These are phyloP conservation scores for Heliconius erato DNA, from an alignment of 2,888 invertebrate genomes.

Conservation along the genomic window DNA sequence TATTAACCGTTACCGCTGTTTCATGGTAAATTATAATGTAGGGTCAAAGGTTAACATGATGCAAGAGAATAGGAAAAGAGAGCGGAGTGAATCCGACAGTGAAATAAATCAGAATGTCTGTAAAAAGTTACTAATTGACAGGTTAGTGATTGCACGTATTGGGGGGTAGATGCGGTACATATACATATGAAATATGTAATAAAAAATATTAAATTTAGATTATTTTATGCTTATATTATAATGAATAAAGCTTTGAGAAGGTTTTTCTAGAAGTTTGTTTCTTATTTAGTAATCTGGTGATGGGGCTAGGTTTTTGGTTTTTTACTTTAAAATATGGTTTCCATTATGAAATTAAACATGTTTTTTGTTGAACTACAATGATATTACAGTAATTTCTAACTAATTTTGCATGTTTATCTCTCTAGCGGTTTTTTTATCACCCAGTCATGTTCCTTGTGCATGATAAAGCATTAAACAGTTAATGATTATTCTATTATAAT, in stretches of 20 bases:
- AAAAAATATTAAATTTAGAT: not conserved
- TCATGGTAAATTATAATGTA: conserved; percentile 44
- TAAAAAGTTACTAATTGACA: conserved; percentile 70
- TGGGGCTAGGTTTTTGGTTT: not conserved
- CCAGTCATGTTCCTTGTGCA: not conserved
- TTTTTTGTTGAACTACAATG: not conserved
- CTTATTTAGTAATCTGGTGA: not conserved
- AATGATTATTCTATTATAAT: not conserved
- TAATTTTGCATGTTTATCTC: conserved; percentile 8
- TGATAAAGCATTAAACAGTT: conserved; percentile 2
- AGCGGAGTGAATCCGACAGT: conserved; percentile 69
- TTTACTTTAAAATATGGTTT: no score
- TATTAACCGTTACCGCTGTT: conserved; percentile 14
- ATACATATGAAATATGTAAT: not conserved
- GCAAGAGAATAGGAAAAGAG: conserved; percentile 67
- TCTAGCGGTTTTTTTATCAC: conserved; percentile 16
- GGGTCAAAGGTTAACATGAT: conserved; percentile 56
- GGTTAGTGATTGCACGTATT: conserved; percentile 60
- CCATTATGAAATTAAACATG: not conserved
- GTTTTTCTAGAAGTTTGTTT: not conserved
- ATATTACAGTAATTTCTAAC: not conserved
- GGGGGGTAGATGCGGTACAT: not conserved
- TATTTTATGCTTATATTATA: not conserved
- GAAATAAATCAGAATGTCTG: conserved; percentile 67
- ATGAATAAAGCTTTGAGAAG: not conserved